Evolutionary conservation across 2,797 vertebrate genomes (phyloP).

Genomic region (Coregonus suidteri): DNA sequence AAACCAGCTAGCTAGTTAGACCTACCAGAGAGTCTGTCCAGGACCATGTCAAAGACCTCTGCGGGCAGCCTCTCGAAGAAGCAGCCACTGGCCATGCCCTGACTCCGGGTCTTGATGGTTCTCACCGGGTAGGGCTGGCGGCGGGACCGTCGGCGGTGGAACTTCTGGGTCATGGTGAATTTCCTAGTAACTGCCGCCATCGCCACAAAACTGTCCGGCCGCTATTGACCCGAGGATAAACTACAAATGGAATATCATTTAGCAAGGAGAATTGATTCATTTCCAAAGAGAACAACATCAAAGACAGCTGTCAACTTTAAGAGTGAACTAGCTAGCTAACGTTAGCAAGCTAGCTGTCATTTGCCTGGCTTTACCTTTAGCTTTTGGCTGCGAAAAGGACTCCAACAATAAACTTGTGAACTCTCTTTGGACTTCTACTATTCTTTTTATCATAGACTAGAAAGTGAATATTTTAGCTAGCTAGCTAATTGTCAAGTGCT

Average conservation of each 20-base stretch:
- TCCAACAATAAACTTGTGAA: too few species aligned
- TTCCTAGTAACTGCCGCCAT: slow-evolving; percentile 25
- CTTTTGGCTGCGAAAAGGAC: too few species aligned
- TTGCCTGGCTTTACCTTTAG: too few species aligned
- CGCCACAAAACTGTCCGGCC: not conserved
- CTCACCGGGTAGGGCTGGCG: slow-evolving; percentile 16
- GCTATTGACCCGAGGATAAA: not conserved
- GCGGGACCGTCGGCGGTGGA: not conserved
- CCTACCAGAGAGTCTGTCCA: slow-evolving; percentile 65
- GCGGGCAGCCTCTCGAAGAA: slow-evolving; percentile 60
- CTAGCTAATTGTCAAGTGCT: too few species aligned
- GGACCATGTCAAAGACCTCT: slow-evolving; percentile 68
- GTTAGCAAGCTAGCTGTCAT: too few species aligned
- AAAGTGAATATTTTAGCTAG: too few species aligned
- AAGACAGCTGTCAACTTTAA: too few species aligned
- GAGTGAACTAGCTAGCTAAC: too few species aligned
- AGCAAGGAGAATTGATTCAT: too few species aligned
- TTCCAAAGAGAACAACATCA: too few species aligned
- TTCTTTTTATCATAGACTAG: too few species aligned
- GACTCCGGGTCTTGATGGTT: slow-evolving; percentile 56
- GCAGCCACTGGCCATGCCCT: slow-evolving; percentile 2
- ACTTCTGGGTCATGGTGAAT: slow-evolving; percentile 17
- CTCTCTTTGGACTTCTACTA: too few species aligned
- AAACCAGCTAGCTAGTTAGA: not conserved
- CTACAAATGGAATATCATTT: not conserved